A percentile compares a stretch with the other conserved stretches of the same genome.
phyloP scores from a whole-genome alignment of 2,888 invertebrate species.

The Sepiola atlantica region DNA sequence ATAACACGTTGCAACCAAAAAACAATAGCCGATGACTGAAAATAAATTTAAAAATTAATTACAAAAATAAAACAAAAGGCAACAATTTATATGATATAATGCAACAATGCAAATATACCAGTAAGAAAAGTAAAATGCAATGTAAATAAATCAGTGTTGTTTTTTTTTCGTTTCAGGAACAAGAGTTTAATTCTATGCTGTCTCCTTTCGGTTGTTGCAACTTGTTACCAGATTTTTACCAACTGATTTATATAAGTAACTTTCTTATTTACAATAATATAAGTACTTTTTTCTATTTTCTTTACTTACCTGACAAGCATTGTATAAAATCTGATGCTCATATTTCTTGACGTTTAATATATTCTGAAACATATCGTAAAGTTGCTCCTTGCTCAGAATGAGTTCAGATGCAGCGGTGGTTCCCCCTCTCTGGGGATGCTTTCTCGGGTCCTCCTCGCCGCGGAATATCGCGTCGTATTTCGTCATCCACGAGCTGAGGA shows the following conservation, averaged over 20 bases:
- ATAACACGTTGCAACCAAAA: too few relatives aligned
- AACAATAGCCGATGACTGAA: too few relatives aligned
- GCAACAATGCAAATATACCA: too few relatives aligned
- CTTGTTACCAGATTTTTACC: too few relatives aligned
- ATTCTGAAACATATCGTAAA: conserved; percentile 99
- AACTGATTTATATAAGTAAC: too few relatives aligned
- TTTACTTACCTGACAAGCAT: conserved; percentile 89
- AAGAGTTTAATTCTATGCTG: too few relatives aligned
- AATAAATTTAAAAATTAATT: neutral
- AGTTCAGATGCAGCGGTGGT: conserved; percentile 80
- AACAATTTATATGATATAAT: too few relatives aligned
- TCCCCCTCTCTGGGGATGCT: conserved; percentile 79
- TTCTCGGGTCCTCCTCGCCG: conserved; percentile 77
- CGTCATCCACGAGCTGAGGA: conserved; percentile 98
- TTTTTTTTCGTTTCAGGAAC: too few relatives aligned
- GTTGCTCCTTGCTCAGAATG: conserved; percentile 97
- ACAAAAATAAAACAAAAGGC: neutral
- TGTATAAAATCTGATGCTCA: conserved; percentile 98
- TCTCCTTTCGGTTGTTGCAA: too few relatives aligned
- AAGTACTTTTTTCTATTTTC: neutral
- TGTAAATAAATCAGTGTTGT: too few relatives aligned
- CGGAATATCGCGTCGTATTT: conserved; percentile 96
- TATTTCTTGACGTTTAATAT: conserved; percentile 99
- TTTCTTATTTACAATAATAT: neutral
- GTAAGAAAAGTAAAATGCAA: too few relatives aligned